phyloP scores from a whole-genome alignment of 2,113 vertebrate genomes.

The Nothoprocta pentlandii region DNA sequence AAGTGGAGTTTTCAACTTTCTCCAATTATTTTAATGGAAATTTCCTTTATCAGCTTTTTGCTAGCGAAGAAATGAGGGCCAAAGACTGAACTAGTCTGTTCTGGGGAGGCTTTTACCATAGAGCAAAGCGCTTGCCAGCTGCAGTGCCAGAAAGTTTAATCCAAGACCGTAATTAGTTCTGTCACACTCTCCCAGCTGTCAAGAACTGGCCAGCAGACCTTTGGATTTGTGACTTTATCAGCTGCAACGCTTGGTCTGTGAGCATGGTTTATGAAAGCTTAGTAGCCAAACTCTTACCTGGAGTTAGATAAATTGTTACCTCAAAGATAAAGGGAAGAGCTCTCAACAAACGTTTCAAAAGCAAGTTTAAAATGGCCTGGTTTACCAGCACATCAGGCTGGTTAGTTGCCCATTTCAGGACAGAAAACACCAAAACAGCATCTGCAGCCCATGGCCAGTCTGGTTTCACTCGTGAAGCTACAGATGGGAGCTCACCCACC shows the following conservation, averaged over 20 bases:
- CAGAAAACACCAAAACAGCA: neutral
- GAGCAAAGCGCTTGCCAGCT: neutral
- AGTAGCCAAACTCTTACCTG: neutral
- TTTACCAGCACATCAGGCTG: neutral
- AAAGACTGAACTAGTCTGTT: neutral
- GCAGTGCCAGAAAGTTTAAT: neutral
- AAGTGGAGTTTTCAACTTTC: neutral
- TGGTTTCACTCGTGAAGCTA: neutral
- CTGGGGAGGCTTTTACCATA: neutral
- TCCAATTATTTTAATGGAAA: neutral
- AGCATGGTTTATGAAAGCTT: neutral
- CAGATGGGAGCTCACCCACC: neutral
- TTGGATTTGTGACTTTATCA: neutral
- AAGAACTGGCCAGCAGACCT: neutral
- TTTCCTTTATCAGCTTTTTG: neutral
- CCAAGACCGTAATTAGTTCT: neutral
- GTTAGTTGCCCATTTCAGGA: neutral
- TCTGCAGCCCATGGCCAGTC: accelerated
- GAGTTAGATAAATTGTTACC: neutral
- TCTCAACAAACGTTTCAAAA: neutral
- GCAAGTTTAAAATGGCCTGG: neutral
- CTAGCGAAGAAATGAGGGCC: neutral
- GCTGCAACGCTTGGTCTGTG: neutral
- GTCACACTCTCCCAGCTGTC: neutral
- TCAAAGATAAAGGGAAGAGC: neutral